phyloP scores from a whole-genome alignment of 2,888 invertebrate species.

The Alloplasta piceator region DNA sequence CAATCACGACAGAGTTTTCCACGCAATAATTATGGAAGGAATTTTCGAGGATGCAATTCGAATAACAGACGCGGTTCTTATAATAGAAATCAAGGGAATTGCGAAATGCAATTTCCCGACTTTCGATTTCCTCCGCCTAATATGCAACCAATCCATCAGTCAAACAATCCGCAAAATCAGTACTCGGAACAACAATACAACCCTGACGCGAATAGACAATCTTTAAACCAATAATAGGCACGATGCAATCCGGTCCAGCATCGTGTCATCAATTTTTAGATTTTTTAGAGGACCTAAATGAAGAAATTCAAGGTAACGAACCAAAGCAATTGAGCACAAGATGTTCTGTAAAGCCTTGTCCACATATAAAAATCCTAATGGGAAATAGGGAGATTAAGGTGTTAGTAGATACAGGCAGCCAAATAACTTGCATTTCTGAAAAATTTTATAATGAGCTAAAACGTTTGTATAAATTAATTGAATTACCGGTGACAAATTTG shows the following conservation, averaged over 20 bases:
- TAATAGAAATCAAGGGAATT: no score
- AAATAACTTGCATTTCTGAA: neutral
- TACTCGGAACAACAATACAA: neutral
- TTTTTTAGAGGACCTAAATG: constrained; percentile 30
- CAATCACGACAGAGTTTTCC: neutral
- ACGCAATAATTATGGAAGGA: constrained; percentile 59
- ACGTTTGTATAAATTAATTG: neutral
- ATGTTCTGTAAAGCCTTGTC: neutral
- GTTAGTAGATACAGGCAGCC: constrained; percentile 1
- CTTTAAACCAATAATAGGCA: constrained; percentile 1
- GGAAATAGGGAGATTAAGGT: neutral
- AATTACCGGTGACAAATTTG: constrained; percentile 11
- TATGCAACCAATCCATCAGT: neutral
- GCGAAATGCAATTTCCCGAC: constrained; percentile 12
- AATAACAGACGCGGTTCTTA: no score
- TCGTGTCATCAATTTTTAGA: constrained; percentile 6
- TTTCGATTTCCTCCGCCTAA: constrained; percentile 21
- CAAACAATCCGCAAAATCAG: neutral
- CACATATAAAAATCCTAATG: neutral
- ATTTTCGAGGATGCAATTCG: constrained; percentile 57
- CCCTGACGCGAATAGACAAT: neutral
- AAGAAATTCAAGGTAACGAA: neutral
- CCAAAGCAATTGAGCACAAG: neutral
- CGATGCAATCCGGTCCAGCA: neutral
- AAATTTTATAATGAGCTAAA: neutral